Evolutionary conservation across 92 coral and sea anemone genomes (phyloP).

Genomic region (Heteractis magnifica): DNA sequence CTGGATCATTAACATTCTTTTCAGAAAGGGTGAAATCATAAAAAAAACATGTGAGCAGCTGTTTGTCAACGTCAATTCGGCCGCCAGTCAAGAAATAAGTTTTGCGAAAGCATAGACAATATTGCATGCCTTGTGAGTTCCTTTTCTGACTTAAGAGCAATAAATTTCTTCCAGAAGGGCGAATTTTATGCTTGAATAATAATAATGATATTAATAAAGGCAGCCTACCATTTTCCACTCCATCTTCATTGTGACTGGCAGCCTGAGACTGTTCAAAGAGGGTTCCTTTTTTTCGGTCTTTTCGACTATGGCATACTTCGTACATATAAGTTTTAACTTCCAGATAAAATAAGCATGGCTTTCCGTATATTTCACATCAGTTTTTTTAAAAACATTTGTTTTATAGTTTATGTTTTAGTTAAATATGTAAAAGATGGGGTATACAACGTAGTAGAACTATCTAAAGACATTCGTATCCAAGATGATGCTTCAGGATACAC

Average conservation of each 20-base stretch:
- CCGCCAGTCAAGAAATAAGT: no score
- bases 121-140: no score
- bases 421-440: conserved; percentile 9
- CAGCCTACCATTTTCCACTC: background rate
- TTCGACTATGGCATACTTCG: background rate
- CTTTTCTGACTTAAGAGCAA: background rate
- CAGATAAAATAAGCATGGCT: background rate
- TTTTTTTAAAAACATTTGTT: background rate
- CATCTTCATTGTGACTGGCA: background rate
- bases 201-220: background rate
- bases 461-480: background rate
- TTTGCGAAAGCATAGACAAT: no score
- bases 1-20: background rate
- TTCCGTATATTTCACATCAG: background rate
- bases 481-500: background rate
- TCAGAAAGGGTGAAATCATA: background rate
- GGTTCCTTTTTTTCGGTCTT: background rate
- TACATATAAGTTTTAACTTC: background rate
- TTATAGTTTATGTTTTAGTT: background rate
- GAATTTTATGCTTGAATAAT: background rate
- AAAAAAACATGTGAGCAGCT: background rate
- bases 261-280: background rate
- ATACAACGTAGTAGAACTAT: background rate
- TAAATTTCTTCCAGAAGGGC: background rate
- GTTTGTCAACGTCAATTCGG: background rate